Conservation (phyloP, 2,888 invertebrate genomes). For the Leptopilina drosophilae region DNA sequence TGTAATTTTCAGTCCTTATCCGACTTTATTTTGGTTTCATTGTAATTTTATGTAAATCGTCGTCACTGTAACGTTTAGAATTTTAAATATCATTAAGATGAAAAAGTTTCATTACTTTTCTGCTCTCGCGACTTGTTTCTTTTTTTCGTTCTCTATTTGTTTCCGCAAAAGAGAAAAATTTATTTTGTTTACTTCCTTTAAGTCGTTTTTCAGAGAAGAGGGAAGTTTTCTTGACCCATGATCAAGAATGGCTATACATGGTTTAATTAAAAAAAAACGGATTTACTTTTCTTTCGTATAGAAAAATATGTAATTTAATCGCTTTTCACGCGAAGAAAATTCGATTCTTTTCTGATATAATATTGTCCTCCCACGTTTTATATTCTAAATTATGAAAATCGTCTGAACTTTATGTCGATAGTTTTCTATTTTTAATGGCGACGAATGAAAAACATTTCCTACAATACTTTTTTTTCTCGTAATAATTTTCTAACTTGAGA, state of each 20-base stretch:
- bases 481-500: too few relatives aligned
- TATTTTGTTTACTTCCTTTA: not conserved
- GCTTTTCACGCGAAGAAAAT: not conserved
- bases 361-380: not conserved
- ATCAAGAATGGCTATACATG: too few relatives aligned
- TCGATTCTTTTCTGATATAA: not conserved
- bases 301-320: too few relatives aligned
- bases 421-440: not conserved
- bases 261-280: too few relatives aligned
- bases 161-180: not conserved
- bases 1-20: not conserved
- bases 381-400: not conserved
- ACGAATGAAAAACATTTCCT: not conserved
- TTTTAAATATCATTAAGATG: conserved; percentile 32
- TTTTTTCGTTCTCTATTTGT: not conserved
- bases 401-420: not conserved
- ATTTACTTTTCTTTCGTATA: too few relatives aligned
- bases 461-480: too few relatives aligned
- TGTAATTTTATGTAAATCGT: not conserved
- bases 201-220: not conserved
- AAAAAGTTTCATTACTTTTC: conserved; percentile 7
- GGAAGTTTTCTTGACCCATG: not conserved
- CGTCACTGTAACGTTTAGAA: not conserved
- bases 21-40: not conserved
- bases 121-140: not conserved